Evolutionary conservation across 2,888 invertebrate species (phyloP), one percentile per base, ranked within the genome.

Genomic region (Melinaea marsaeus): DNA sequence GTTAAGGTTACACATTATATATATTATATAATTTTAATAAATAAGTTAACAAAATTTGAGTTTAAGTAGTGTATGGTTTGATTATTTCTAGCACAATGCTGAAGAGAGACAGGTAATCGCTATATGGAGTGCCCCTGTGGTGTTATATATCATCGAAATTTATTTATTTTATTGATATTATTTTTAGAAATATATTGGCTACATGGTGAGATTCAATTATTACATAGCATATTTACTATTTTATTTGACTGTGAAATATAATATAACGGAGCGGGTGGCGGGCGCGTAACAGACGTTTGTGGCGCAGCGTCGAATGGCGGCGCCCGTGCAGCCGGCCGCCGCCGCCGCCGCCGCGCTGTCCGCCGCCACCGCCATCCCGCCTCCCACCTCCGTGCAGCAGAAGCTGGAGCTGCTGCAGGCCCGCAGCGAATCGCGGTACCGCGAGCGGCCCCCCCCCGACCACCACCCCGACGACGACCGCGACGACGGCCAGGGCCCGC

Each of bases 341-440:
- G 90, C 90, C 37, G 90, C 90, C 60, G 90, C 90, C 47, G 90
- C 90, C 37, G 90, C 90, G 74, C 84, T 90, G 70, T 89, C 89
- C 42, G 90, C 90, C 57, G 89, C 90, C 79, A 86, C 86, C 37
- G 90, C 90, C 80, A 88, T 90, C 81, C 90, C 90, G 72, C 82
- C 86, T 75, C 90, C 90, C 79, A 85, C 84, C 33, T 80, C 89
- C 46, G 90, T 90, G 83, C 90, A 90, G 79, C 90, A 89, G 80
- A 81, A 83, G 76, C 84, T 90, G 69, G 89, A 90, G 75, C 85
- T 76, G 79, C 63, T 90, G 82, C 89, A 88, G 82, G 88, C 88
- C 75, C 83, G 88, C 76, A 74, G 83, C 68, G 84, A 84, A 76
- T 73, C 75, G 63, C 83, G 87, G 71, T 76, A 85, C 81, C 80